Evolutionary conservation across 2,797 vertebrate genomes (phyloP), one percentile per base, ranked within the genome.

Genomic region (Clarias pachynema): DNA sequence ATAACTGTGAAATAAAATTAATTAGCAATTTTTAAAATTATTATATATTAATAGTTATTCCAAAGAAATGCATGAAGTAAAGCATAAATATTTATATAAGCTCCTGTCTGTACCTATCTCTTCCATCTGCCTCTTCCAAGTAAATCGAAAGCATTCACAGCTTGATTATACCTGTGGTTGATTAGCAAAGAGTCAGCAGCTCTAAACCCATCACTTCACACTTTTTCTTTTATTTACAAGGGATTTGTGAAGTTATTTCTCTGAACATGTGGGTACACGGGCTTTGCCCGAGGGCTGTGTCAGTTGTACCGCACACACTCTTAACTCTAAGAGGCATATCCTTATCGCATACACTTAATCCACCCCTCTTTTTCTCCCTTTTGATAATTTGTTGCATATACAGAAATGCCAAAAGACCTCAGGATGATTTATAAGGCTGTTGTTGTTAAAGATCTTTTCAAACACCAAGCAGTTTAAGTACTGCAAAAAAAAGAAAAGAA

Each of bases 191-290:
- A 81, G 7, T 74, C 26, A 18, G 68, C 59, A 22, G 7, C 15
- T 68, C 8, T 40, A 40, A 49, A 63, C 74, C 62, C 29, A 1
- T 26, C 57, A 24, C 15, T 72, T 81, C 18, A 65, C 78, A 79
- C 44, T 44, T 62, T 31, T 82, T 75, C 49, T 82, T 66, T 74
- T 53, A 70, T 86, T 79, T 86, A 56, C 29, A 69, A 85, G 75
- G 68, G 60, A 66, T 88, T 70, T 85, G 81, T 60, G 37, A 29
- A 83, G 63, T 69, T 74, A 73, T 57, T 60, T 74, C 26, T 70
- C 15, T n/a, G 26, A 86, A 85, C 85, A 24, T 79, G 89, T 81
- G 80, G 14, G 80, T 73, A 84, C 88, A 85, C 26, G 87, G 80
- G 56, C 12, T 84, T 87, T 62, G 89, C 89, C 87, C 15, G 5